These are phyloP conservation scores for Megalops cyprinoides DNA, from an alignment of 2,797 vertebrate genomes.

Conservation along the genomic window DNA sequence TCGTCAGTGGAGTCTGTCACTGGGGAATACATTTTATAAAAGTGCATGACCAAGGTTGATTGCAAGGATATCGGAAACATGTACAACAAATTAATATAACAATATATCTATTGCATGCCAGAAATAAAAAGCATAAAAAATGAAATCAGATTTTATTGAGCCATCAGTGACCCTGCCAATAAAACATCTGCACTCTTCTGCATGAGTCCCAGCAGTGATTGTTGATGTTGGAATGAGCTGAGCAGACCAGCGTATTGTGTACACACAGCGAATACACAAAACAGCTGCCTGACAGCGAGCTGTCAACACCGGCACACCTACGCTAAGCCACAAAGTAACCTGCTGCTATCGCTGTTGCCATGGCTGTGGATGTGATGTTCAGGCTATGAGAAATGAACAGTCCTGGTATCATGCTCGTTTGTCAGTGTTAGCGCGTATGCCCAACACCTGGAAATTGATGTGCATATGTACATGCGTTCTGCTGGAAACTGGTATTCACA, in stretches of 20 bases:
- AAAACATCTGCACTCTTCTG: slow-evolving; percentile 37
- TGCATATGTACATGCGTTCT: not conserved
- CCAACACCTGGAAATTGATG: not conserved
- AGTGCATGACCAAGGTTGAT: no score
- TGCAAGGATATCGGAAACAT: slow-evolving; percentile 34
- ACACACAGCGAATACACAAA: not conserved
- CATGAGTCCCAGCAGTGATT: slow-evolving; percentile 37
- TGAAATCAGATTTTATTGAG: slow-evolving; percentile 32
- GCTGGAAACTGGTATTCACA: not conserved
- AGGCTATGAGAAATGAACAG: not conserved
- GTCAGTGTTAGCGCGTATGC: not conserved
- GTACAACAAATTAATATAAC: slow-evolving; percentile 51
- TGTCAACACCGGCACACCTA: not conserved
- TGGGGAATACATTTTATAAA: no score
- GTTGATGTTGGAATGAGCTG: slow-evolving; percentile 34
- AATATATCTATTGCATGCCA: slow-evolving; percentile 45
- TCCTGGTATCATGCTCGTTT: no score
- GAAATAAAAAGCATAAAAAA: not conserved
- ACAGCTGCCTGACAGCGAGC: slow-evolving; percentile 4
- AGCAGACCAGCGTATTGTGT: not conserved
- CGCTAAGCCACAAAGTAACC: not conserved
- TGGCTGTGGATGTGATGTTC: not conserved
- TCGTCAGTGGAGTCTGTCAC: not conserved
- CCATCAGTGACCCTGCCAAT: slow-evolving; percentile 52
- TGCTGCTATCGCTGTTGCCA: not conserved